Percentiles rank a stretch among this genome's conserved stretches.
Conservation (phyloP, 2,797 vertebrate species). For the Pyrrhura leucotis region DNA sequence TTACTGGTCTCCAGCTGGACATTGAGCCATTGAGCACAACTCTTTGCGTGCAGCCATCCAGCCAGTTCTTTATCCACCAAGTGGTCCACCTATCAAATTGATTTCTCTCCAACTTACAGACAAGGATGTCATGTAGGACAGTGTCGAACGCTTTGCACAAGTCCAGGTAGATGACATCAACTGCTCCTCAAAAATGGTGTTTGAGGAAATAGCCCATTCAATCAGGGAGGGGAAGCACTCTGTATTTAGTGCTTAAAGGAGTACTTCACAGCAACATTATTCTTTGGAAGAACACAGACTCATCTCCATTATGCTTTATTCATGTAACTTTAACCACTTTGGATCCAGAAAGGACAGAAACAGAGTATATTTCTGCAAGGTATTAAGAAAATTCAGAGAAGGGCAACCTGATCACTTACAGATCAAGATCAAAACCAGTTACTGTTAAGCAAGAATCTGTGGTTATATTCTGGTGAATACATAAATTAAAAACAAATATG, state of each 20-base stretch:
- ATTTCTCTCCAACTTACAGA: too few species aligned
- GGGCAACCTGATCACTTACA: background rate
- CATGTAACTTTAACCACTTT: background rate
- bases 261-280: background rate
- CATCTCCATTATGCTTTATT: background rate
- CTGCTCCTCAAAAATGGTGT: background rate
- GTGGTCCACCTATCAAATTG: too few species aligned
- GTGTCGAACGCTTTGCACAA: too few species aligned
- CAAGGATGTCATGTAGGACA: too few species aligned
- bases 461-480: background rate
- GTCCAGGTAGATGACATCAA: too few species aligned
- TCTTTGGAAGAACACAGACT: background rate
- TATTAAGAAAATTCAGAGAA: background rate
- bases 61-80: too few species aligned
- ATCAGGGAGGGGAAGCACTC: background rate
- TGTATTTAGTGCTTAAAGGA: background rate
- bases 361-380: background rate
- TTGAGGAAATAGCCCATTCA: background rate
- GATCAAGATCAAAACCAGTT: background rate
- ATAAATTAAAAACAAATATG: background rate
- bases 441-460: background rate
- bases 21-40: too few species aligned
- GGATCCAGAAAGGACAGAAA: background rate
- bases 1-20: too few species aligned
- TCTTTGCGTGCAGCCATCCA: too few species aligned